These are phyloP conservation scores for Pilophorus perplexus DNA, from an alignment of 2,888 invertebrate genomes.

Conservation along the genomic window DNA sequence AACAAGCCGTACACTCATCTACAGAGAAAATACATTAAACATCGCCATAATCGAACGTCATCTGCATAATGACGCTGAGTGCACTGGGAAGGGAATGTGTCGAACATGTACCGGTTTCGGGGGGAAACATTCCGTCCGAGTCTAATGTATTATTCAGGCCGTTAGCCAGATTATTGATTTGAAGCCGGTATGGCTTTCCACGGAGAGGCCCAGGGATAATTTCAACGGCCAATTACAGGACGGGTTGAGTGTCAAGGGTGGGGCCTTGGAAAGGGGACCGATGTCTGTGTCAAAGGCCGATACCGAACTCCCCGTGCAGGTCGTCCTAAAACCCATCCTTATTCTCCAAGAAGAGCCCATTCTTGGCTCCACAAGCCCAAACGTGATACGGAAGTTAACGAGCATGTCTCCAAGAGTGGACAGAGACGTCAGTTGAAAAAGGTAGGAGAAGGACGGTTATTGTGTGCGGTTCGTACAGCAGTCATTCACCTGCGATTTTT, in stretches of 20 bases:
- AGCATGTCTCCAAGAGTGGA: no score
- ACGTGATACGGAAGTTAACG: no score
- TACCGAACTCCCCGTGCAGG: no score
- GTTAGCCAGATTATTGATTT: background rate
- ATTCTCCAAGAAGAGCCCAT: no score
- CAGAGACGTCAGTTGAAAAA: no score
- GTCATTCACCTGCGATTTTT: no score
- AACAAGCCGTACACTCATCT: no score
- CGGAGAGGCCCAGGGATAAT: background rate
- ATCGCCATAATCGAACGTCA: background rate
- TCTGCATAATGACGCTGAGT: background rate
- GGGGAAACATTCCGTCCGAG: background rate
- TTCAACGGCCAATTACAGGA: background rate
- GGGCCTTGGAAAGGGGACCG: background rate
- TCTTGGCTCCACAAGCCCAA: no score
- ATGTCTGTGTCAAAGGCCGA: background rate
- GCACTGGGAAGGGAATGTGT: background rate
- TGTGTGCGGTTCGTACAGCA: no score
- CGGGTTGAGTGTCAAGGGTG: background rate
- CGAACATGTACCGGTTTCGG: background rate
- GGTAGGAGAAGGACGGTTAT: no score
- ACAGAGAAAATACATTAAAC: background rate
- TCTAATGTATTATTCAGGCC: background rate
- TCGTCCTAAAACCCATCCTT: no score
- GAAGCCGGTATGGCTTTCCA: background rate